phyloP scores from a whole-genome alignment of 2,113 vertebrate species.

The Daphoenositta chrysoptera region DNA sequence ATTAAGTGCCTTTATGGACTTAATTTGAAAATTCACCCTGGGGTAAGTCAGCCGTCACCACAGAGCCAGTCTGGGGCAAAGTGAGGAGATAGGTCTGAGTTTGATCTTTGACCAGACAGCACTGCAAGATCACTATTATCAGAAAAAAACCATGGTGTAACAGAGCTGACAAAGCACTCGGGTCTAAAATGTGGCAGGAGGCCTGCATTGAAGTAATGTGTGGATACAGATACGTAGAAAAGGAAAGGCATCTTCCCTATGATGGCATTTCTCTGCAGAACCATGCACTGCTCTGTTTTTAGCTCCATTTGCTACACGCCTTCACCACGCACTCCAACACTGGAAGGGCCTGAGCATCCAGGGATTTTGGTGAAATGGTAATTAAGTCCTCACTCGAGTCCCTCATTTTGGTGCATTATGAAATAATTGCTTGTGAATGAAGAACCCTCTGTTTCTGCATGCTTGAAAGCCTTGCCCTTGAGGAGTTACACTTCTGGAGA shows the following conservation, averaged over 20 bases:
- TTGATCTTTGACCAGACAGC: not conserved
- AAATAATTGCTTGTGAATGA: constrained; percentile 33
- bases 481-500: constrained; percentile 24
- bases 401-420: constrained; percentile 25
- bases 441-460: constrained; percentile 10
- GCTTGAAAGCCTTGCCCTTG: constrained; percentile 44
- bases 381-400: constrained; percentile 18
- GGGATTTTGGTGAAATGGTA: constrained; percentile 22
- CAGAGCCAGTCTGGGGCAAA: not conserved
- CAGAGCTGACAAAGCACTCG: not conserved
- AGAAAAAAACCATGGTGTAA: not conserved
- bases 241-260: not conserved
- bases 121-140: not conserved
- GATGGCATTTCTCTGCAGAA: not conserved
- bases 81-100: not conserved
- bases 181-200: not conserved
- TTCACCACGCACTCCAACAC: not conserved
- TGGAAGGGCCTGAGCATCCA: not conserved
- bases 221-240: not conserved
- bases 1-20: not conserved
- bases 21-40: not conserved
- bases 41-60: not conserved
- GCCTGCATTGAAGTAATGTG: not conserved
- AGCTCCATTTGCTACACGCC: not conserved
- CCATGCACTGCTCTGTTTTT: not conserved